phyloP scores from a whole-genome alignment of 2,888 invertebrate species.

The Agrotis ipsilon region DNA sequence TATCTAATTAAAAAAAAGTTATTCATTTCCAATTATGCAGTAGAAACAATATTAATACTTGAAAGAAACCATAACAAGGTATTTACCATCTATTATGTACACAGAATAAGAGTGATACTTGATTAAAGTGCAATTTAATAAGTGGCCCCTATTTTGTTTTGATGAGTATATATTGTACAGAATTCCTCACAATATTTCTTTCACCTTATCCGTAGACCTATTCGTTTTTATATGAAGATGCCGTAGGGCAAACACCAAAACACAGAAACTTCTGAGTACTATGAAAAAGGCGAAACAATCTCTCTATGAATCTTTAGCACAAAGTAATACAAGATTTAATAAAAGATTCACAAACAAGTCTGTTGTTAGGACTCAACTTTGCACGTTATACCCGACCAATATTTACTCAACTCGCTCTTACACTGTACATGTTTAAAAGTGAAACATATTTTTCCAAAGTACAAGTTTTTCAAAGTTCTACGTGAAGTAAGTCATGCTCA shows the following conservation, averaged over 20 bases:
- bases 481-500: not conserved
- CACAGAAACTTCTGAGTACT: constrained; percentile 20
- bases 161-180: too few relatives aligned
- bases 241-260: not conserved
- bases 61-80: too few relatives aligned
- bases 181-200: too few relatives aligned
- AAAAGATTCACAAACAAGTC: constrained; percentile 23
- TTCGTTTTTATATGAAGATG: too few relatives aligned
- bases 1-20: too few relatives aligned
- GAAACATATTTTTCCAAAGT: constrained; percentile 29
- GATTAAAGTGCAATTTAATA: too few relatives aligned
- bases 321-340: constrained; percentile 21
- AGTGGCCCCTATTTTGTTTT: too few relatives aligned
- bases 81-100: too few relatives aligned
- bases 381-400: constrained; percentile 20
- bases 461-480: constrained; percentile 26
- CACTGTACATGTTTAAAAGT: constrained; percentile 11
- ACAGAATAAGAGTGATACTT: too few relatives aligned
- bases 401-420: constrained; percentile 20
- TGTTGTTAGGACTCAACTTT: constrained; percentile 38
- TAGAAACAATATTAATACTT: too few relatives aligned
- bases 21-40: too few relatives aligned
- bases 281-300: constrained; percentile 4
- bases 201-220: too few relatives aligned
- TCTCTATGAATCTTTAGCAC: not conserved